A percentile compares a stretch with the other conserved stretches of the same genome.
Evolutionary conservation across 2,113 vertebrate species (phyloP).

Genomic region (Promerops cafer): DNA sequence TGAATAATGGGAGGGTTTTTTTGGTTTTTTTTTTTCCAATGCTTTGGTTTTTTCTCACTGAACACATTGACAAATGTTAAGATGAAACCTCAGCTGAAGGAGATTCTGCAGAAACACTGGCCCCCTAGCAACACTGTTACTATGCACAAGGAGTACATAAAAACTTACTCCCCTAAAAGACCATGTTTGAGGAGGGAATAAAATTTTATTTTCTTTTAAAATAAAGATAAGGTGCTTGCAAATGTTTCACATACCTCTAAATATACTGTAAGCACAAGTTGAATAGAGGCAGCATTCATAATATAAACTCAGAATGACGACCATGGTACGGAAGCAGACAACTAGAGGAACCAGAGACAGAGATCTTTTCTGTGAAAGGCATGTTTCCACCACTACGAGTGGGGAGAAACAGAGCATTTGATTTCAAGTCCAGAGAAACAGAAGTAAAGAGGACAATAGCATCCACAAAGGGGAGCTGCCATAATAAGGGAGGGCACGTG

Average conservation of each 20-base stretch:
- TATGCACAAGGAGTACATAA: not conserved
- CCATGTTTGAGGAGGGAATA: not conserved
- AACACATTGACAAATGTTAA: not conserved
- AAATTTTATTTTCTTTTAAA: slow-evolving; percentile 7
- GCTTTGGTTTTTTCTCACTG: not conserved
- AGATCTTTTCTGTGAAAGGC: not conserved
- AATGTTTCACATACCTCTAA: not conserved
- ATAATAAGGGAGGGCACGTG: not conserved
- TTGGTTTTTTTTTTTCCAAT: not conserved
- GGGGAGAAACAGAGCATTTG: slow-evolving; percentile 17
- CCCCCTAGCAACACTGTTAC: slow-evolving; percentile 42
- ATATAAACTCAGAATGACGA: not conserved
- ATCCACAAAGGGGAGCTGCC: not conserved
- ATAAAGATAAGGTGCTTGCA: slow-evolving; percentile 9
- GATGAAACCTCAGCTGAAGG: slow-evolving; percentile 9
- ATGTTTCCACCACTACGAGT: not conserved
- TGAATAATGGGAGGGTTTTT: not conserved
- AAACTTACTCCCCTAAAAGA: not conserved
- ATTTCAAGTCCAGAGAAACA: slow-evolving; percentile 26
- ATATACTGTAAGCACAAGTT: not conserved
- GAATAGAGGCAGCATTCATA: not conserved
- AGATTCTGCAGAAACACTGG: not conserved
- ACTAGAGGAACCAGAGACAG: not conserved
- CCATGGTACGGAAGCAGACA: not conserved
- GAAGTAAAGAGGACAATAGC: not conserved